phyloP scores from a whole-genome alignment of 1,140 invertebrate genomes.

The Phortica variegata region DNA sequence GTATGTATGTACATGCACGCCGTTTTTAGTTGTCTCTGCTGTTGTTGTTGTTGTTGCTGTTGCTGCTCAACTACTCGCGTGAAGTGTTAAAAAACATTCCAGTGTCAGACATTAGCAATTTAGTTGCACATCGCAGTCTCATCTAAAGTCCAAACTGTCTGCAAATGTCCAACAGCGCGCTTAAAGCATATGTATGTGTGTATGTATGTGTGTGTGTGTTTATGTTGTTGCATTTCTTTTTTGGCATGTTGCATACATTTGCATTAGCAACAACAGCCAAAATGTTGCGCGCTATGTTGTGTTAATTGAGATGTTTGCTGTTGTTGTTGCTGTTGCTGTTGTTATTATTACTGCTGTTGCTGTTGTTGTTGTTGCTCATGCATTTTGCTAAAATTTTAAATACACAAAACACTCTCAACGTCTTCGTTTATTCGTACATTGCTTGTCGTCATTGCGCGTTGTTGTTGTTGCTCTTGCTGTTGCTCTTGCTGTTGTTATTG shows the following conservation, averaged over 20 bases:
- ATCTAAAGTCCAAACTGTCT: not conserved
- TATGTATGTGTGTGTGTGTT: not conserved
- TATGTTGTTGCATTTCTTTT: not conserved
- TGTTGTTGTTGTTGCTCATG: slow-evolving; percentile 22
- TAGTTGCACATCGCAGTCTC: slow-evolving; percentile 16
- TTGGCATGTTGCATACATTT: slow-evolving; percentile 16
- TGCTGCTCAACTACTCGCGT: slow-evolving; percentile 46
- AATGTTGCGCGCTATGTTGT: slow-evolving; percentile 18
- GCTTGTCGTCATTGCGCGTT: slow-evolving; percentile 8
- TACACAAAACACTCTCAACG: too few species aligned
- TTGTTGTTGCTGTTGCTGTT: slow-evolving; percentile 23
- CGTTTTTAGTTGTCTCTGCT: slow-evolving; percentile 7
- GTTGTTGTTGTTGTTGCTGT: slow-evolving; percentile 39
- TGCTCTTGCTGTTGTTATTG: slow-evolving; percentile 23
- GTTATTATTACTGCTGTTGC: not conserved
- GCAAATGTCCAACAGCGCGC: not conserved
- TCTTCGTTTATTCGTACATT: too few species aligned
- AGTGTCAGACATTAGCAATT: slow-evolving; percentile 54
- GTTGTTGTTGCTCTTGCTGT: slow-evolving; percentile 19
- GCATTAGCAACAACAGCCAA: slow-evolving; percentile 4
- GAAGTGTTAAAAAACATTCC: slow-evolving; percentile 52
- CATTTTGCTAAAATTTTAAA: slow-evolving; percentile 23
- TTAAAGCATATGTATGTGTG: not conserved
- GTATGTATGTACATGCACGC: too few species aligned
- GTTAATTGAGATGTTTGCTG: slow-evolving; percentile 44